Evolutionary conservation across 2,888 invertebrate species (phyloP), one percentile per base, ranked within the genome.

Genomic region (Leucophora obtusa): DNA sequence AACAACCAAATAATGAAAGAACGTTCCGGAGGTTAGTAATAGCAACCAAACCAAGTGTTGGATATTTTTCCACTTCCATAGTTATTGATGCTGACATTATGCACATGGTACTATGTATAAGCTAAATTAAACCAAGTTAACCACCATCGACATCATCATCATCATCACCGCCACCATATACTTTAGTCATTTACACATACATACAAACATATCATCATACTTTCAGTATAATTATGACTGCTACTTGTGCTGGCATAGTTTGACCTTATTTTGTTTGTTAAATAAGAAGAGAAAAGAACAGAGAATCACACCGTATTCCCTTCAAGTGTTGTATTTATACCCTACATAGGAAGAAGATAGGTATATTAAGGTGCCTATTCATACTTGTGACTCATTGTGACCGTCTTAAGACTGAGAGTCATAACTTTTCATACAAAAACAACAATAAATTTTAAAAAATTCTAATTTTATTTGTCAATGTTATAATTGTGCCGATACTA

Each of bases 51-150:
- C 56, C 14, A 79, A 69, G 59, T 79, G 63, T 74, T 74, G 53
- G 54, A 66, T 35, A 66, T 66, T 74, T 53, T 75, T 75, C 21
- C 66, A 62, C 79, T 71, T 68, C 56, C 66, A 35, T 71, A 56
- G 66, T 66, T 79, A 79, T 79, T 72, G 66, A 71, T 75, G 71
- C 59, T 75, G 75, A 75, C 71, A 68, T 71, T 71, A 62, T 66
- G 71, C 79, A 75, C 66, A 65, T 79, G 71, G 66, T 50, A n/a
- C n/a, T n/a, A 50, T 21, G 70, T 47, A 50, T 53, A 50, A 75
- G 50, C 79, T 35, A 74, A 74, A 70, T 74, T 60, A 74, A 79
- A 74, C 73, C 68, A 58, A 69, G 51, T 69, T 74, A 69, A 74
- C 79, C 75, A 54, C 11, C 14, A 62, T 50, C 62, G 10, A 28